Evolutionary conservation across 2,797 vertebrate genomes (phyloP), one percentile per base, ranked within the genome.

Genomic region (Mormyrops boulengeri): DNA sequence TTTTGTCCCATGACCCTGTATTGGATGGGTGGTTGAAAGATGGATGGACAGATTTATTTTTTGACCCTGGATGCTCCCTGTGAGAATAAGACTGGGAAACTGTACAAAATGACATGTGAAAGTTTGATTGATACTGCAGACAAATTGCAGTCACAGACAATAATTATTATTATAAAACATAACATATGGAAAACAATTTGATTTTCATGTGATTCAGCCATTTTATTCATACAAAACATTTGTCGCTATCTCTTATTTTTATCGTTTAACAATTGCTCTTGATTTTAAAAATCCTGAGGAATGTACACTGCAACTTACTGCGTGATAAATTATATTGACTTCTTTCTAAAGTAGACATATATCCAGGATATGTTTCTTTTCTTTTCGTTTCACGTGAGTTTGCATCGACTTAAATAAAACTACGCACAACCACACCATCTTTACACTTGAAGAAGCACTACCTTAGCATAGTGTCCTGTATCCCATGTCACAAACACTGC

Each of bases 121-220:
- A 85, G 82, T 49, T 30, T 85, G 82, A 85, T 52, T 50, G 82
- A 85, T 85, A 50, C n/a, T 26, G 41, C 47, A 85, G 19, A 7
- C 47, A 85, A 85, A 52, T 85, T 85, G 82, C 22, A 52, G 82
- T 85, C 82, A 85, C n/a, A 85, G 6, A 26, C 47, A 85, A 85
- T 85, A 6, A 22, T 52, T 12, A 49, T 30, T 85, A 52, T 50
- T 82, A 47, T 82, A 19, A 57, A 57, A 22, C 6, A 22, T 30
- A 66, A 84, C 4, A 26, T 85, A 84, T 22, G 47, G 80, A 84
- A 50, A 50, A 30, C 80, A 50, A 26, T 50, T 4, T 50, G 41
- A 19, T 84, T 84, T 84, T 50, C 77, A 22, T 50, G 44, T 84
- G 80, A 47, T 26, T 50, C 41, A 26, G 44, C 7, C 19, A 50